Evolutionary conservation across 2,797 vertebrate genomes (phyloP).

Genomic region (Phrynocephalus forsythii): DNA sequence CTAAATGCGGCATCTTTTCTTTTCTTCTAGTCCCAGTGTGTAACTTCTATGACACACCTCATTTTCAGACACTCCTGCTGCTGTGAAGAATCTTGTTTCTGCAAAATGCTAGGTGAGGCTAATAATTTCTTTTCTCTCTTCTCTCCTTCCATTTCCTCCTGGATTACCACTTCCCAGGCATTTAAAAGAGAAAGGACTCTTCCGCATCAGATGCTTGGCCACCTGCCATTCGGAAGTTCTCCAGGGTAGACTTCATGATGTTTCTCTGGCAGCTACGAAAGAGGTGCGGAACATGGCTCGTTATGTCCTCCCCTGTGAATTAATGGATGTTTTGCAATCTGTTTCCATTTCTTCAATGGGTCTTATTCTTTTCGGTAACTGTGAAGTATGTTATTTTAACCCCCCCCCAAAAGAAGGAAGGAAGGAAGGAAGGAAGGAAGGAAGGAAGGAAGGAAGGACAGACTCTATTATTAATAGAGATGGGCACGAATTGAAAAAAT

Average conservation of each 20-base stretch:
- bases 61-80: constrained; percentile 6
- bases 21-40: neutral
- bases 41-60: constrained; percentile 18
- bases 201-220: constrained; percentile 70
- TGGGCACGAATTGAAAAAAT: too few species aligned
- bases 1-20: constrained; percentile 6
- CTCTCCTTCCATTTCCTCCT: neutral
- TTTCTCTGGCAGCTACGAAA: constrained; percentile 70
- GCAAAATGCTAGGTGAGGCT: constrained; percentile 29
- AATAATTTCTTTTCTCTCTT: constrained; percentile 30
- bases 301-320: neutral
- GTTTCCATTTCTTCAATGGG: constrained; percentile 8
- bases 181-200: constrained; percentile 74
- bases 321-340: constrained; percentile 19
- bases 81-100: constrained; percentile 29
- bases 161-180: constrained; percentile 71
- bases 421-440: neutral
- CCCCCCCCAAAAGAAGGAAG: neutral
- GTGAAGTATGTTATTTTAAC: constrained; percentile 3
- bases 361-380: constrained; percentile 22
- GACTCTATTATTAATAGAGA: too few species aligned
- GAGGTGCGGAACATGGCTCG: constrained; percentile 71
- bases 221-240: constrained; percentile 74
- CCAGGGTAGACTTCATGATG: constrained; percentile 61
- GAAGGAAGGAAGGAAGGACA: neutral